Conservation (phyloP, 2,888 invertebrate species). For the Drosophila hamatofila region DNA sequence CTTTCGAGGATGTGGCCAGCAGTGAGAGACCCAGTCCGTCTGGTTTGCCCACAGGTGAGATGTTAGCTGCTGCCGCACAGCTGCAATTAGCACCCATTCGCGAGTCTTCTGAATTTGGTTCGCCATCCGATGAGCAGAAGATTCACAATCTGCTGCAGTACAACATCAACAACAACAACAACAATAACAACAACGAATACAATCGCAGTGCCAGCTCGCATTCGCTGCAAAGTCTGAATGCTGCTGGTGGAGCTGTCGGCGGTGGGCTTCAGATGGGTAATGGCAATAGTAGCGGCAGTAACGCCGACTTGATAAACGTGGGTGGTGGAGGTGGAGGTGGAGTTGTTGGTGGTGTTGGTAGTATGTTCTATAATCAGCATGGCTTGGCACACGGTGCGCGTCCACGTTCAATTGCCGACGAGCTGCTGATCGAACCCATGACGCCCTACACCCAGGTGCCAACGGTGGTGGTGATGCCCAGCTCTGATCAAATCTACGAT, state of each 20-base stretch:
- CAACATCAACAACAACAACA: conserved; percentile 57
- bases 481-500: conserved; percentile 76
- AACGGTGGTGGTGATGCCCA: conserved; percentile 84
- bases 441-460: conserved; percentile 64
- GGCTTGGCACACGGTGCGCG: conserved; percentile 33
- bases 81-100: conserved; percentile 86
- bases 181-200: conserved; percentile 73
- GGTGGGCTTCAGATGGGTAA: conserved; percentile 62
- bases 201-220: conserved; percentile 82
- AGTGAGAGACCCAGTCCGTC: conserved; percentile 88
- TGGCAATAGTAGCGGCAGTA: conserved; percentile 55
- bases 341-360: conserved; percentile 37
- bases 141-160: conserved; percentile 72
- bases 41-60: conserved; percentile 87
- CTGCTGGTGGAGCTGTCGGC: conserved; percentile 28
- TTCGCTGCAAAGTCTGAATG: conserved; percentile 79
- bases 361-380: conserved; percentile 41
- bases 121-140: conserved; percentile 84
- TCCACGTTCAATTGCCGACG: conserved; percentile 67
- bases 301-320: conserved; percentile 57
- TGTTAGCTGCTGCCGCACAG: conserved; percentile 85
- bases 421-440: conserved; percentile 67
- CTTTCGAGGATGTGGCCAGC: conserved; percentile 95
- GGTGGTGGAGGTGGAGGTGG: conserved; percentile 31
- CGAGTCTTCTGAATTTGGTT: conserved; percentile 85